Percentiles rank a stretch among this genome's conserved stretches.
Evolutionary conservation across 2,113 vertebrate species (phyloP).

Genomic region (Ploceus nigricollis): DNA sequence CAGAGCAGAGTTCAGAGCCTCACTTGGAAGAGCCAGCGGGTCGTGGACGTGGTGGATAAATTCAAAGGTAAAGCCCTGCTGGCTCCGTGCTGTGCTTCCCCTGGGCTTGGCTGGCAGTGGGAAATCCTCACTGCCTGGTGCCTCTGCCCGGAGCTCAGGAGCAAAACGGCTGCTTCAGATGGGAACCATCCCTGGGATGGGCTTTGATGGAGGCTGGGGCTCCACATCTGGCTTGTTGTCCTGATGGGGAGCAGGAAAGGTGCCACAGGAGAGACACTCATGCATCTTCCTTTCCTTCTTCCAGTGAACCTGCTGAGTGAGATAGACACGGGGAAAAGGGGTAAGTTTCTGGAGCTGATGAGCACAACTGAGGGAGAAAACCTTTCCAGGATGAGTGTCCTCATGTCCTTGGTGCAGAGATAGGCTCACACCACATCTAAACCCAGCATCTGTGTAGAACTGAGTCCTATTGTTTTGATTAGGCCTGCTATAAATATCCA

Average conservation of each 20-base stretch:
- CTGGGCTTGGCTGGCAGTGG: rapidly evolving
- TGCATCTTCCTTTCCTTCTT: background rate
- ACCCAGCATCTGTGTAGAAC: background rate
- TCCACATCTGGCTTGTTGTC: background rate
- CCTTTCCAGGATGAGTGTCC: background rate
- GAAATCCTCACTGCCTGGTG: background rate
- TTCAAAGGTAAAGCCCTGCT: conserved; percentile 19
- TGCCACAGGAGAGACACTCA: background rate
- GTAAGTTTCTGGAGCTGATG: background rate
- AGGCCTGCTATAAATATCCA: background rate
- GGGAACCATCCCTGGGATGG: rapidly evolving
- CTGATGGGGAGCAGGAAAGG: background rate
- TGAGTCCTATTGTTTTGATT: background rate
- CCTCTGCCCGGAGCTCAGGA: background rate
- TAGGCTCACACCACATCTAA: background rate
- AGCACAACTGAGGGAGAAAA: background rate
- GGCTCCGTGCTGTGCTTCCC: rapidly evolving
- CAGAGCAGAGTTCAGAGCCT: background rate
- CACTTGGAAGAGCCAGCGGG: background rate
- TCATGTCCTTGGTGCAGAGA: background rate
- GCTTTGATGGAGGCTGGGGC: background rate
- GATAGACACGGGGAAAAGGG: background rate
- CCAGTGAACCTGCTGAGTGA: background rate
- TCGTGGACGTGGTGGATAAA: rapidly evolving
- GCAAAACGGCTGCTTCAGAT: background rate